phyloP scores from a whole-genome alignment of 2,797 vertebrate species.

The Heteromormyrus szaboi region DNA sequence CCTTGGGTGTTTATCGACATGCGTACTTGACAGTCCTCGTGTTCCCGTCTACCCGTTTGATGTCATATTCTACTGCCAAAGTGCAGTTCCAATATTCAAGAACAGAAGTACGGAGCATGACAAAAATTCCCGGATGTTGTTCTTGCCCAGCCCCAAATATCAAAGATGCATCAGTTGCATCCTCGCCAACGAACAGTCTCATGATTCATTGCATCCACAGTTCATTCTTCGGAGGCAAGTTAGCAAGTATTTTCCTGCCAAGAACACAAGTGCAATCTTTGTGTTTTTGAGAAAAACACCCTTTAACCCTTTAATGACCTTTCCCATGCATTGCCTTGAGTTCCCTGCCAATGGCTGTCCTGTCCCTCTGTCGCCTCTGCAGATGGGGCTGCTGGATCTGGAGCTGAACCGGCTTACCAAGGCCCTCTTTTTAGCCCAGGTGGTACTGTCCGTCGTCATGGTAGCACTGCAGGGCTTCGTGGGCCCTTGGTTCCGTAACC shows the following conservation, averaged over 20 bases:
- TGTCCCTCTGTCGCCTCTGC: slow-evolving; percentile 1
- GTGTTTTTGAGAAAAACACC: neutral
- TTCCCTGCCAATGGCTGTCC: slow-evolving; percentile 24
- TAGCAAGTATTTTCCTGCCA: neutral
- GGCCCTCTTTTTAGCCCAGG: slow-evolving; percentile 85
- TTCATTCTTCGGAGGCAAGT: neutral
- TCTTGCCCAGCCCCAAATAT: neutral
- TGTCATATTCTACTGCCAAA: neutral
- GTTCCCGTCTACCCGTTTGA: neutral
- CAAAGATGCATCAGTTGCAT: neutral
- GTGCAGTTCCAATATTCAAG: neutral
- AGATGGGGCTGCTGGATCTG: slow-evolving; percentile 90
- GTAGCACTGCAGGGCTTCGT: slow-evolving; percentile 87
- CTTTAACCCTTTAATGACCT: neutral
- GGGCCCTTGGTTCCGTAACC: slow-evolving; percentile 88
- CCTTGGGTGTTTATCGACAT: too few relatives aligned
- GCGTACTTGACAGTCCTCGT: neutral
- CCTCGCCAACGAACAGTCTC: neutral
- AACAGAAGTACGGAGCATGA: neutral
- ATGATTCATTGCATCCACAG: neutral
- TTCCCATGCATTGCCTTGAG: neutral
- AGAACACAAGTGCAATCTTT: neutral
- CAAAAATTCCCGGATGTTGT: neutral
- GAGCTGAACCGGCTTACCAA: slow-evolving; percentile 95
- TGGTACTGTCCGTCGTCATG: slow-evolving; percentile 83